Conservation (phyloP, 2,113 vertebrate species). For the Nycticryphes semicollaris region DNA sequence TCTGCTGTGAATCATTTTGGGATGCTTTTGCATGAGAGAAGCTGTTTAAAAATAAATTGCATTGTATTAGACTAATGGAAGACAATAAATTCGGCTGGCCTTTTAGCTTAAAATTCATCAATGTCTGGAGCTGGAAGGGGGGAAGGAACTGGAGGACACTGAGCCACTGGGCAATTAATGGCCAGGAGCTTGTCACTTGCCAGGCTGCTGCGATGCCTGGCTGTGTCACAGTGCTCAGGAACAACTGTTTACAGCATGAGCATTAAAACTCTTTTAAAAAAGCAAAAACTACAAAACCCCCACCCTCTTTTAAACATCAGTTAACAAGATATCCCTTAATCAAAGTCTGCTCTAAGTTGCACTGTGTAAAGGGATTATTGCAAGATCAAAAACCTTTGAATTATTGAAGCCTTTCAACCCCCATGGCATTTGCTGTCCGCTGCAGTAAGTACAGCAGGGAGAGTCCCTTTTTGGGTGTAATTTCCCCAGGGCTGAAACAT, state of each 20-base stretch:
- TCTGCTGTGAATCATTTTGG: constrained; percentile 39
- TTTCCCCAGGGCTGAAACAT: not conserved
- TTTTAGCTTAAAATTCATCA: constrained; percentile 58
- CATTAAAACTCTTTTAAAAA: not conserved
- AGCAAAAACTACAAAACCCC: not conserved
- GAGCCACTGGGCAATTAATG: not conserved
- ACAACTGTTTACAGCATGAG: too few species aligned
- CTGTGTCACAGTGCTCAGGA: not conserved
- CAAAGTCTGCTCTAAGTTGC: not conserved
- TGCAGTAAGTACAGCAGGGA: not conserved
- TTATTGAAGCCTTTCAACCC: not conserved
- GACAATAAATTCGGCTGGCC: constrained; percentile 53
- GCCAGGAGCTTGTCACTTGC: not conserved
- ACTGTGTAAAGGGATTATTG: not conserved
- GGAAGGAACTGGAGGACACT: not conserved
- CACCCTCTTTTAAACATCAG: not conserved
- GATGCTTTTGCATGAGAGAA: constrained; percentile 27
- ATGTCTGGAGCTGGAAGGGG: not conserved
- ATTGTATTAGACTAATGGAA: constrained; percentile 62
- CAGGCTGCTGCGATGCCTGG: not conserved
- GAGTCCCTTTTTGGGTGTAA: fast-evolving
- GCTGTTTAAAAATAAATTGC: constrained; percentile 63
- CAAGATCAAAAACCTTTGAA: not conserved
- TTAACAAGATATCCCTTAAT: not conserved
- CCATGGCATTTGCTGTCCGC: not conserved